Base-by-base conservation (phyloP, 2,797 vertebrate species). In the Rhadinocentrus ornatus region DNA sequence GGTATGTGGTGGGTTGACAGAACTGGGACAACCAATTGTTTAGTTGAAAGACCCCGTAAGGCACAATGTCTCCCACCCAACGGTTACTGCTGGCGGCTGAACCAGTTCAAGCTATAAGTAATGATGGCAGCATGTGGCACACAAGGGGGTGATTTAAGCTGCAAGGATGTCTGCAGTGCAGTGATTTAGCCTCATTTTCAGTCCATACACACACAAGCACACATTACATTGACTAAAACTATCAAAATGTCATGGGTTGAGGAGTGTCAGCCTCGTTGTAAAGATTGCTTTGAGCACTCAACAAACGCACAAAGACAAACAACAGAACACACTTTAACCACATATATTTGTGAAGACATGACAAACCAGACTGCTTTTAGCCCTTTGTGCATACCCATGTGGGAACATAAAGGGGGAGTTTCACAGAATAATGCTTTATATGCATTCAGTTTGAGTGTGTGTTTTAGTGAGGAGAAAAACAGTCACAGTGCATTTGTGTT, bases 11-110 rank as follows among this genome's bases (percentile, higher is more conserved):
- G 63, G 32, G 67, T 56, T 91, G 90, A 91, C 89, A 92, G 85
- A 92, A 89, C 78, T 91, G 75, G 90, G 91, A 83, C 89, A 91
- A 77, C 76, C 86, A 82, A 79, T 89, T 88, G 88, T 89, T 80
- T 85, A 83, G 86, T 88, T 87, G 85, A 89, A 89, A 87, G 84
- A 88, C 58, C 86, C 86, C 80, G 82, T 77, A 85, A 87, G 83
- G 78, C 73, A 82, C 57, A 85, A 65, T 67, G 77, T 84, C 82
- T 84, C 84, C 84, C 79, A 73, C 70, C 81, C 81, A 62, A 57
- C 80, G 83, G 87, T 84, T 69, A 80, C 70, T 59, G 80, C 76
- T 85, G 66, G 73, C 46, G 77, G 84, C 80, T 81, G 72, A 85
- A 71, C 54, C 75, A 66, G 74, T 73, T 77, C 78, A 56, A 79